phyloP scores from a whole-genome alignment of 92 coral and sea anemone species.

The Zoanthus sansibaricus region DNA sequence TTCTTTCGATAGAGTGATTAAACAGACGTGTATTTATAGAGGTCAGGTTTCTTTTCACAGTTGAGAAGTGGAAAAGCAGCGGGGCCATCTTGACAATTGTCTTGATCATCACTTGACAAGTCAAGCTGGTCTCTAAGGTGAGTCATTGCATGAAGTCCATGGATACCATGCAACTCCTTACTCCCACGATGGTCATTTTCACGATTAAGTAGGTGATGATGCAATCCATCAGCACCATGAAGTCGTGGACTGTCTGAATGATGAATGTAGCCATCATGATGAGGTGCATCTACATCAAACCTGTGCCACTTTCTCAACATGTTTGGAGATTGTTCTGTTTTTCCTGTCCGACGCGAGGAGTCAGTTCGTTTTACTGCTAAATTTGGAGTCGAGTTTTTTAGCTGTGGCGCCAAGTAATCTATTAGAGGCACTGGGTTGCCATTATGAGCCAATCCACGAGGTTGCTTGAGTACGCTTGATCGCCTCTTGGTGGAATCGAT shows the following conservation, averaged over 20 bases:
- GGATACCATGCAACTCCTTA: constrained; percentile 41
- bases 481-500: constrained; percentile 70
- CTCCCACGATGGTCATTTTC: constrained; percentile 25
- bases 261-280: constrained; percentile 26
- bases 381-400: constrained; percentile 69
- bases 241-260: constrained; percentile 30
- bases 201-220: constrained; percentile 3
- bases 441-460: constrained; percentile 63
- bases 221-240: constrained; percentile 31
- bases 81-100: background rate
- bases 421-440: constrained; percentile 74
- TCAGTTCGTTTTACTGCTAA: constrained; percentile 75
- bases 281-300: constrained; percentile 70
- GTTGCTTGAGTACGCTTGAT: constrained; percentile 58
- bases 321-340: constrained; percentile 68
- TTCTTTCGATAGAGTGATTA: background rate
- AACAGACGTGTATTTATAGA: constrained; percentile 21
- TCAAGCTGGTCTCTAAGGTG: constrained; percentile 15
- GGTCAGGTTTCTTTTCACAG: background rate
- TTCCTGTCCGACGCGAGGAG: constrained; percentile 72
- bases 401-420: constrained; percentile 75
- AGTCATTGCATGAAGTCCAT: background rate
- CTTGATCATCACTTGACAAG: constrained; percentile 16
- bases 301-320: constrained; percentile 77
- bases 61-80: background rate